Evolutionary conservation across 1,140 invertebrate genomes (phyloP), one percentile per base, ranked within the genome.

Genomic region (Drosophila nigrodunni): DNA sequence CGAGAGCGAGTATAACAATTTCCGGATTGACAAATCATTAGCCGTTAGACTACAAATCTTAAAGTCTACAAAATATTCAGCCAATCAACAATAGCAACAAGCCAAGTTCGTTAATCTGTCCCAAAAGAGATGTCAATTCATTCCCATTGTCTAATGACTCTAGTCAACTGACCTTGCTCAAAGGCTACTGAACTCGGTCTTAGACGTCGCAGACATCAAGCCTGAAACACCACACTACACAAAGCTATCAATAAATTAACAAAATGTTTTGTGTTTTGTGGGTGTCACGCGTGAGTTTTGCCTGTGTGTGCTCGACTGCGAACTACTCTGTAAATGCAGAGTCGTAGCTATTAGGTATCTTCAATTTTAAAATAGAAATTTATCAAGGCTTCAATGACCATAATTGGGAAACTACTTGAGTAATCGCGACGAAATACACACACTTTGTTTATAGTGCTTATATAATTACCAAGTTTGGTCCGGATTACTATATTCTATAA

Each of bases 81-180:
- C 34, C 54, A 66, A 7, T 34, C 59, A 44, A 60, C 21, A 58
- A 47, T 52, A 68, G 15, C 55, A 35, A 35, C 35, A 25, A 13
- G 66, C 6, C 39, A 54, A 59, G 21, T 59, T 59, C 50, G 15
- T 54, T 60, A 72, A 60, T 54, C 60, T 43, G 39, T 13, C 41
- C 59, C 46, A 54, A 55, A 69, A 74, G 71, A 78, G 65, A 77
- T 80, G 76, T 80, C 78, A 80, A 78, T 71, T 70, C 62, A 70
- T 65, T 67, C 46, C 54, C 50, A 66, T 78, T 76, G 73, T 75
- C 30, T 47, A 55, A 9, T 37, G 35, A 15, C 15, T 7, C 7
- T 21, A 39, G 13, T 35, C 30, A 52, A 30, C 10, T 74, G 75
- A 78, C 78, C 78, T 80, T 80, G 60, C 60, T 60, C 57, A 49